phyloP scores from a whole-genome alignment of 2,797 vertebrate species.

The Capromys pilorides region DNA sequence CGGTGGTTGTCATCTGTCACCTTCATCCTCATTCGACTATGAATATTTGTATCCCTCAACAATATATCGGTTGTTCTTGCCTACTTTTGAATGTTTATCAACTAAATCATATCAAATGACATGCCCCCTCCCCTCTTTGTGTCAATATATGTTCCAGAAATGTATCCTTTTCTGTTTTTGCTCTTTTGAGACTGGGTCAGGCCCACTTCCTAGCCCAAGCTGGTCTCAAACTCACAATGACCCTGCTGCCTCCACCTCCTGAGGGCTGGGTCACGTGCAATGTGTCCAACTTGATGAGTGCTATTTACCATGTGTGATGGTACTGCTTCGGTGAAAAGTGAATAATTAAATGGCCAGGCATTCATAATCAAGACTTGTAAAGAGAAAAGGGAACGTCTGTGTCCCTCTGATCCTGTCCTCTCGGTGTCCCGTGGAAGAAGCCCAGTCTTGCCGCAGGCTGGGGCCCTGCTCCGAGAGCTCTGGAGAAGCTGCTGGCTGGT shows the following conservation, averaged over 20 bases:
- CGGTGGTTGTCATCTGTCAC: not conserved
- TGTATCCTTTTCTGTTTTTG: not conserved
- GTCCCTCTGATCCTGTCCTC: not conserved
- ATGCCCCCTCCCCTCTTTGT: not conserved
- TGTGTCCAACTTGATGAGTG: constrained; percentile 4
- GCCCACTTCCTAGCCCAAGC: too few species aligned
- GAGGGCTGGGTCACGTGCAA: too few species aligned
- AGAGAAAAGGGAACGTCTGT: constrained; percentile 36
- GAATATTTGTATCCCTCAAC: constrained; percentile 29
- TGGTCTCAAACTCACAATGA: too few species aligned
- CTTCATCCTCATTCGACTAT: not conserved
- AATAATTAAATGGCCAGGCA: constrained; percentile 51
- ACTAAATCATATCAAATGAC: constrained; percentile 10
- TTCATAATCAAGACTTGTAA: constrained; percentile 42
- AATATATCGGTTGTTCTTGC: constrained; percentile 27
- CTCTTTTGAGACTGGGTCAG: too few species aligned
- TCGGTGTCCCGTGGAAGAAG: not conserved
- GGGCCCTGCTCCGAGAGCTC: not conserved
- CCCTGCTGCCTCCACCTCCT: too few species aligned
- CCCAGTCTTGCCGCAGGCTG: not conserved
- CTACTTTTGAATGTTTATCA: constrained; percentile 14
- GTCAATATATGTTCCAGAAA: constrained; percentile 15
- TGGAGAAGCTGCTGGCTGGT: constrained; percentile 47
- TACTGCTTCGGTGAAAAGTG: constrained; percentile 48
- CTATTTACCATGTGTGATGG: constrained; percentile 42